phyloP scores from a whole-genome alignment of 1,140 invertebrate species.

The Drosophila gunungcola region DNA sequence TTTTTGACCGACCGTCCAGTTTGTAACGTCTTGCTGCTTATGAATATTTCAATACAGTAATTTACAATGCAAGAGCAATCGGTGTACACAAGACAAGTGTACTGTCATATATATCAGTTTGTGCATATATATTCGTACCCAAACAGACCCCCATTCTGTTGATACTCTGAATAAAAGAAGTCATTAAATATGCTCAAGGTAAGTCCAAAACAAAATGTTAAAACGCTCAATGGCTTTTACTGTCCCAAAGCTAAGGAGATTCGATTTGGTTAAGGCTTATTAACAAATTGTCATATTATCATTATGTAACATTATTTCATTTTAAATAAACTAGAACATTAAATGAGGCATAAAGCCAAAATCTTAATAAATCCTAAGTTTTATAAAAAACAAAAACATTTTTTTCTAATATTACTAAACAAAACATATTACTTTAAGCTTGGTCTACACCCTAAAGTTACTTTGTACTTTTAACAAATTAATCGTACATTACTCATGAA shows the following conservation, averaged over 20 bases:
- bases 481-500: no score
- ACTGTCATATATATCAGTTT: slow-evolving; percentile 28
- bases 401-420: background rate
- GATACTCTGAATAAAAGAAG: slow-evolving; percentile 62
- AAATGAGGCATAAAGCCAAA: background rate
- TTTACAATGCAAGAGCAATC: slow-evolving; percentile 67
- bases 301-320: no score
- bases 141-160: slow-evolving; percentile 37
- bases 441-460: no score
- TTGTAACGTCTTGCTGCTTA: slow-evolving; percentile 52
- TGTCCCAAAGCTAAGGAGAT: background rate
- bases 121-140: slow-evolving; percentile 17
- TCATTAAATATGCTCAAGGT: slow-evolving; percentile 75
- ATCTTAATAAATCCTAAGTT: background rate
- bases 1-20: slow-evolving; percentile 24
- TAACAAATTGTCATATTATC: background rate
- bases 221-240: slow-evolving; percentile 45
- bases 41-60: slow-evolving; percentile 70
- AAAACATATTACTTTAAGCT: background rate
- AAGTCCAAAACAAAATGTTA: slow-evolving; percentile 49
- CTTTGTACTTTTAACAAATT: no score
- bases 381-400: background rate
- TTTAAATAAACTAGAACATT: no score
- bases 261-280: slow-evolving; percentile 15
- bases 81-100: slow-evolving; percentile 10